Evolutionary conservation across 2,888 invertebrate genomes (phyloP).

Genomic region (Ectropis crepuscularia): DNA sequence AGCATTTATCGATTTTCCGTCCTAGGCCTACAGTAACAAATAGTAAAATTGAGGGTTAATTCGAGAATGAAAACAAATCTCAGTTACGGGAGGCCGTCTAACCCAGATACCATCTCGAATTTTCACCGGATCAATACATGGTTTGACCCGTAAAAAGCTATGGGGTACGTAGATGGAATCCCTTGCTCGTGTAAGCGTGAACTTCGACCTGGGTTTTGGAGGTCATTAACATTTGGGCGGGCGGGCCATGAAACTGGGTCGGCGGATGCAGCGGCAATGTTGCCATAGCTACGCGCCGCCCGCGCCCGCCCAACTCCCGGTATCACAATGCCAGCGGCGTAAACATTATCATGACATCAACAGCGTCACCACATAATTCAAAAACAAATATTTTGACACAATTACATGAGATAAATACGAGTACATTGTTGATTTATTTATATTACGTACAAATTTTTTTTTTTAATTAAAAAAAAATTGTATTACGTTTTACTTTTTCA

Average conservation of each 20-base stretch:
- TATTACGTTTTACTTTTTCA: not conserved
- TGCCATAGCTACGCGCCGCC: slow-evolving; percentile 65
- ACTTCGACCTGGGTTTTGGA: slow-evolving; percentile 84
- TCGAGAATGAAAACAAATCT: slow-evolving; percentile 28
- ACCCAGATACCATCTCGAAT: slow-evolving; percentile 74
- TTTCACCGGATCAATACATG: slow-evolving; percentile 75
- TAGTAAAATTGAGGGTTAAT: slow-evolving; percentile 13
- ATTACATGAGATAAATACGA: too few species aligned
- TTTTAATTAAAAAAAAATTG: too few species aligned
- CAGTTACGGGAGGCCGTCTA: slow-evolving; percentile 45
- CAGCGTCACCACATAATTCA: slow-evolving; percentile 45
- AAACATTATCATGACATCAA: slow-evolving; percentile 34
- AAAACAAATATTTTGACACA: slow-evolving; percentile 29
- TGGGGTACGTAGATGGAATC: slow-evolving; percentile 66
- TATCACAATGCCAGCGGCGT: not conserved
- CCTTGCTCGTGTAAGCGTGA: slow-evolving; percentile 81
- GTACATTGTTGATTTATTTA: too few species aligned
- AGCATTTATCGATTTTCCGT: too few species aligned
- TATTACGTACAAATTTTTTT: too few species aligned
- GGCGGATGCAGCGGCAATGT: slow-evolving; percentile 75
- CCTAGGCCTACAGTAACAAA: too few species aligned
- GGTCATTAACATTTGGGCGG: slow-evolving; percentile 84
- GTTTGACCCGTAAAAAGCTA: slow-evolving; percentile 74
- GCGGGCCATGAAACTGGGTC: slow-evolving; percentile 74
- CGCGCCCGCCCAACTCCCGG: slow-evolving; percentile 47